phyloP scores from a whole-genome alignment of 2,797 vertebrate genomes.

The Chelidonichthys spinosus region DNA sequence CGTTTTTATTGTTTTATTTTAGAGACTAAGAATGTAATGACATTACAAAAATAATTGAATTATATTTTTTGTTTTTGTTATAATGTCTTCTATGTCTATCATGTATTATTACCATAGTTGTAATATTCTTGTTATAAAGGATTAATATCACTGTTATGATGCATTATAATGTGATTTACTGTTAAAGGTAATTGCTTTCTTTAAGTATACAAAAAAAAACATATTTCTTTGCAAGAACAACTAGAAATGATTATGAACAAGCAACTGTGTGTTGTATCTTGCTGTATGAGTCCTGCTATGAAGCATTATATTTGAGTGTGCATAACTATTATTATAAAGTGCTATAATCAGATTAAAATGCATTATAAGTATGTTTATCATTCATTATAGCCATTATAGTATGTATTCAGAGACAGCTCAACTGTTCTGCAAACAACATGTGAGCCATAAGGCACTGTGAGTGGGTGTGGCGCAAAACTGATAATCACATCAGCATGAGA shows the following conservation, averaged over 20 bases:
- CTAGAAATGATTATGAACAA: too few species aligned
- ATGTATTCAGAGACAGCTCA: conserved; percentile 14
- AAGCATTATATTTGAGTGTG: not conserved
- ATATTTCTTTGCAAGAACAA: too few species aligned
- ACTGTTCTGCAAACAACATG: conserved; percentile 41
- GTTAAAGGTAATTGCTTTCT: not conserved
- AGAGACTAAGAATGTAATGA: not conserved
- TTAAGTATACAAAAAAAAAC: too few species aligned
- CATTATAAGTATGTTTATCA: not conserved
- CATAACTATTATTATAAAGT: not conserved
- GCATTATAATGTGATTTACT: not conserved
- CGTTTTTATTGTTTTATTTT: not conserved
- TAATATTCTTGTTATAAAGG: not conserved
- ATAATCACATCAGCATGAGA: conserved; percentile 62
- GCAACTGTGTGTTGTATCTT: too few species aligned
- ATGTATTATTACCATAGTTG: not conserved
- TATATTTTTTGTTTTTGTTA: not conserved
- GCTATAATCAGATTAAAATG: not conserved
- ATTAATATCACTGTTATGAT: not conserved
- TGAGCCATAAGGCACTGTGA: conserved; percentile 23
- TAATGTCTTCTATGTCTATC: not conserved
- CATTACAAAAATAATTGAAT: too few species aligned
- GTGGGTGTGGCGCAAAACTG: conserved; percentile 56
- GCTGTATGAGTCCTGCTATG: too few species aligned
- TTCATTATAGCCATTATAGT: not conserved